Evolutionary conservation across 2,888 invertebrate genomes (phyloP), one percentile per base, ranked within the genome.

Genomic region (Synergus umbraculus): DNA sequence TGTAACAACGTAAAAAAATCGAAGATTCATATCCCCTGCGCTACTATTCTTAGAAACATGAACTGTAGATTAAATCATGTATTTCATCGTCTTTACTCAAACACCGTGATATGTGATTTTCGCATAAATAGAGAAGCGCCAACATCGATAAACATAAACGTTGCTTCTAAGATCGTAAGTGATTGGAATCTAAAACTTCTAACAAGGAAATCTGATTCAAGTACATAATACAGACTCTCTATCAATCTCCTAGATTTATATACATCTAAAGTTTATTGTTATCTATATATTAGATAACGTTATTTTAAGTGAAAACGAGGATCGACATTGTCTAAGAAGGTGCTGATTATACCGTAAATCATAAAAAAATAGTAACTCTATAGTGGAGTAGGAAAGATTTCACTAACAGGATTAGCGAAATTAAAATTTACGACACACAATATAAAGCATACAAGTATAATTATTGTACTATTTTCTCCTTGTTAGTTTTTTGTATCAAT

Each of bases 141-240:
- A 49, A 54, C 43, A 66, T 44, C 43, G 22, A 67, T 46, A 46
- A 67, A 67, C 29, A 54, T 54, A 54, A 73, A 41, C 54, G 49
- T n/a, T 29, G 15, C 37, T n/a, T 54, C n/a, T 37, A 9, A 22
- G n/a, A 49, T 73, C 37, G 29, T 54, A 54, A 73, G 73, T 54
- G 73, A 73, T 73, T 73, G 37, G 73, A 73, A 73, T 73, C 54
- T 73, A 37, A n/a, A 73, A 73, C 37, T 73, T 73, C 49, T 73
- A 49, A 49, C 49, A 29, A 73, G 5, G n/a, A 73, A 54, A 73
- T 66, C 54, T 54, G 54, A 73, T 54, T 73, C 29, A 15, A 54
- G 41, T 41, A 15, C 10, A 29, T 15, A 22, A 54, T 46, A 15
- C n/a, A 73, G 9, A 73, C 12, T 54, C 37, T 46, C n/a, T 29